These are phyloP conservation scores for Dendrocincla tyrannina DNA, from an alignment of 2,797 vertebrate species.

Conservation along the genomic window DNA sequence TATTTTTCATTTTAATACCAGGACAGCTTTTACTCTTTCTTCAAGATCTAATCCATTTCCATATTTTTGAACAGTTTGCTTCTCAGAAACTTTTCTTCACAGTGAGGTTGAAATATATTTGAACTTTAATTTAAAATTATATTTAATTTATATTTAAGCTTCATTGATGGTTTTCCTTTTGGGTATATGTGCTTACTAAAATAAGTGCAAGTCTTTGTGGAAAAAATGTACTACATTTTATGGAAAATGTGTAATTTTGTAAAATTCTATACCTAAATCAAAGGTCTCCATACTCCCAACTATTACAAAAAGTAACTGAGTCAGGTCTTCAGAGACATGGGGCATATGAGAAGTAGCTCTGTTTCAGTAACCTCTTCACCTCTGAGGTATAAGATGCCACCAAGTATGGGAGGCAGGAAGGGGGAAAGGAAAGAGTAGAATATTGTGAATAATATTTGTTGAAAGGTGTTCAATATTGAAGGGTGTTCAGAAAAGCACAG, in stretches of 20 bases:
- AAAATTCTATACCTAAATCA: not conserved
- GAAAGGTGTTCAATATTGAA: not conserved
- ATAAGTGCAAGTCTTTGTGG: not conserved
- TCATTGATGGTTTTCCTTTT: not conserved
- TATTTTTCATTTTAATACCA: not conserved
- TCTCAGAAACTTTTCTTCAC: not conserved
- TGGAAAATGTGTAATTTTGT: fast-evolving
- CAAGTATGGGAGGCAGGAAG: not conserved
- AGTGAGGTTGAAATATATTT: not conserved
- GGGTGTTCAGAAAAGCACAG: not conserved
- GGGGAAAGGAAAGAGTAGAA: not conserved
- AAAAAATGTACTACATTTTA: not conserved
- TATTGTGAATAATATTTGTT: not conserved
- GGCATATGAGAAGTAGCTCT: not conserved
- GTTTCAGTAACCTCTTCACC: not conserved
- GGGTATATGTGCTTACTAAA: not conserved
- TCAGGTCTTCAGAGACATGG: not conserved
- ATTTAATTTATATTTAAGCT: not conserved
- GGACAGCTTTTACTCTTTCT: not conserved
- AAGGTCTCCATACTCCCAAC: not conserved
- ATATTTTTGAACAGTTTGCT: not conserved
- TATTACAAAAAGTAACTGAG: not conserved
- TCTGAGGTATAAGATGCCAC: not conserved
- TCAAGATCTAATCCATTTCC: not conserved
- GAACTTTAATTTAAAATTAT: not conserved